A percentile compares a stretch with the other conserved stretches of the same genome.
Evolutionary conservation across 2,113 vertebrate species (phyloP).

Genomic region (Eubucco bourcierii): DNA sequence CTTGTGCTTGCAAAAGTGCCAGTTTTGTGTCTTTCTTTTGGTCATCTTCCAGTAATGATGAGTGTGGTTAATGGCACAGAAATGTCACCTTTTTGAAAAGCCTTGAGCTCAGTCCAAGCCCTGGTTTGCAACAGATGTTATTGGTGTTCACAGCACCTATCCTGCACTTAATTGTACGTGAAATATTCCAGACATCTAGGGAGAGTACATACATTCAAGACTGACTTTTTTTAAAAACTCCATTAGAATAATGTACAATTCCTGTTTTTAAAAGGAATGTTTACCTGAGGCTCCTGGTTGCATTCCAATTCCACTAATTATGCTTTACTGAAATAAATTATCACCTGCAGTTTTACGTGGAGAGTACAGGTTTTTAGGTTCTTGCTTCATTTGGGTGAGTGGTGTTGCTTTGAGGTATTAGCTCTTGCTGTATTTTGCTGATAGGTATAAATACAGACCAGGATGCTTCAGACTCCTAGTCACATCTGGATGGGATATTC

Average conservation of each 20-base stretch:
- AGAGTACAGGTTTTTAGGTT: not conserved
- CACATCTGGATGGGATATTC: not conserved
- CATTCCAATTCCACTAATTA: constrained; percentile 6
- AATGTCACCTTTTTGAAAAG: not conserved
- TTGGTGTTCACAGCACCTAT: not conserved
- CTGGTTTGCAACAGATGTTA: not conserved
- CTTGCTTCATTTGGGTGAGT: not conserved
- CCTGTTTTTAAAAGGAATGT: constrained; percentile 25
- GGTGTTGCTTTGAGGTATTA: not conserved
- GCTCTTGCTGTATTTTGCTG: not conserved
- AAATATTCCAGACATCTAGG: not conserved
- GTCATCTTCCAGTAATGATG: not conserved
- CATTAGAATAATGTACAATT: constrained; percentile 15
- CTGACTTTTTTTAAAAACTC: not conserved
- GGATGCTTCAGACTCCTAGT: not conserved
- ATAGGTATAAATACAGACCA: not conserved
- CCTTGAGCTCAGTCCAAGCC: not conserved
- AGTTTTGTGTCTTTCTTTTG: not conserved
- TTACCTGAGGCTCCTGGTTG: constrained; percentile 8
- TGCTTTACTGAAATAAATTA: constrained; percentile 27
- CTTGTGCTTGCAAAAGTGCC: not conserved
- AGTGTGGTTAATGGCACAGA: not conserved
- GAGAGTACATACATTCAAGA: not conserved
- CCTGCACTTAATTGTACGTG: not conserved
- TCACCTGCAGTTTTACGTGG: constrained; percentile 3